Base-by-base conservation (phyloP, 2,113 vertebrate species). In the Muntiacus muntjak region DNA sequence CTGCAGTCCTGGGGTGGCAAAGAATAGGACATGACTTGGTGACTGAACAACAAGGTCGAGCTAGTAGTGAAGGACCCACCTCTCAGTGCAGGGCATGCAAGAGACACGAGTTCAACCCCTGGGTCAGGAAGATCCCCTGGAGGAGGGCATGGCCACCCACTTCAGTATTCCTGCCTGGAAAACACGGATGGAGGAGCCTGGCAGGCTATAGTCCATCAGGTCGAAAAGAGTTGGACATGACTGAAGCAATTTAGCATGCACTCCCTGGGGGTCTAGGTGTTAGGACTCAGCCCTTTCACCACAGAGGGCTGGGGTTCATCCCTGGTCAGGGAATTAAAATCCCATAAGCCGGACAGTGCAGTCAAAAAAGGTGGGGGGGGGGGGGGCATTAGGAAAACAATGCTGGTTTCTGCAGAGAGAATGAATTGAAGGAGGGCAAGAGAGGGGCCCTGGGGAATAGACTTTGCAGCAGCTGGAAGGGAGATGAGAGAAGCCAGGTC, bases 331-430 rank as follows among this genome's bases (percentile, higher is more conserved):
- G 25, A 45, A 45, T 13, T 8, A 78, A 78, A 43, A 78, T 78
- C 74, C 74, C 74, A 78, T 14, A 78, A 45, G 23, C 74, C 6
- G 14, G 23, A 33, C 16, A 47, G 45, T 50, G 16, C 2, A 10
- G 28, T 47, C 30, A 21, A 7, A 50, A 3, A 36, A 19, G n/a
- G 6, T 0, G 1, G 17, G 52, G 33, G 62, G 58, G 0, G 0
- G 25, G 26, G 43, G 45, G 28, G 45, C 45, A 30, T 81, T 79
- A 25, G 58, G 19, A 94, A 89, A 79, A 64, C 7, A 10, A 47
- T n/a, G 54, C 45, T 86, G 40, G 36, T 16, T 30, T 15, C 25
- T 21, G 21, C 3, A 40, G 45, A 87, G 19, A 94, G 82, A 85
- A 93, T 8, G 50, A 58, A 47, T 7, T 43, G 30, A 52, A 71